These are phyloP conservation scores for Petaurus breviceps DNA, from an alignment of 2,113 vertebrate genomes.

Conservation along the genomic window DNA sequence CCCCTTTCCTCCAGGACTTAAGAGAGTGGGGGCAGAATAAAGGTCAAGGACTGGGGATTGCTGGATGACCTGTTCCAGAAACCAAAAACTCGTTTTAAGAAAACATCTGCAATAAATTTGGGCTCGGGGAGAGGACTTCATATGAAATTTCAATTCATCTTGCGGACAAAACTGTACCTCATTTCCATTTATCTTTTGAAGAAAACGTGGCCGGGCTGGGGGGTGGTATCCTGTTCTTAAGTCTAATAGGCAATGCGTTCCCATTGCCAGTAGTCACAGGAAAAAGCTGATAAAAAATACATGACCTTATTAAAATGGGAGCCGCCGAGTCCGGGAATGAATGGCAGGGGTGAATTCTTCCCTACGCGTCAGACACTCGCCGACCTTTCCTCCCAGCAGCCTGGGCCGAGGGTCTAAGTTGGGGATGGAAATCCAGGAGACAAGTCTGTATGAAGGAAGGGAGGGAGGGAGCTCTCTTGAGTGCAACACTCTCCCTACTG, in stretches of 20 bases:
- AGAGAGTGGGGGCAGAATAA: neutral
- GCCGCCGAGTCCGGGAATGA: neutral
- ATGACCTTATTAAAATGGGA: neutral
- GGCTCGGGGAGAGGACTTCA: neutral
- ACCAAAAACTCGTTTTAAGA: neutral
- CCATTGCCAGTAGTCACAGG: neutral
- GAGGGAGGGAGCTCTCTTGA: neutral
- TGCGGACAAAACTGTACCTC: constrained; percentile 20
- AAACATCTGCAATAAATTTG: neutral
- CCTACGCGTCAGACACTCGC: neutral
- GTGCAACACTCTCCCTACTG: neutral
- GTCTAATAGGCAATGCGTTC: neutral
- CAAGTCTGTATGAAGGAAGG: neutral
- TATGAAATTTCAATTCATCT: constrained; percentile 36
- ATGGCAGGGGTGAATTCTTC: neutral
- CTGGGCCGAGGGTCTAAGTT: neutral
- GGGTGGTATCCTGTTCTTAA: neutral
- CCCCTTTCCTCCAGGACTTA: neutral
- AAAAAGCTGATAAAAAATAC: constrained; percentile 59
- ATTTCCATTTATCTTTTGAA: neutral
- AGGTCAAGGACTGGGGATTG: neutral
- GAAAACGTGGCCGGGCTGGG: neutral
- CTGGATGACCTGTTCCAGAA: neutral
- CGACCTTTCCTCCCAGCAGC: neutral
- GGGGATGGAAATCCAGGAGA: accelerated